Percentiles rank a stretch among this genome's conserved stretches.
These are phyloP conservation scores for Mus caroli DNA, from an alignment of 2,797 vertebrate genomes.

Conservation along the genomic window DNA sequence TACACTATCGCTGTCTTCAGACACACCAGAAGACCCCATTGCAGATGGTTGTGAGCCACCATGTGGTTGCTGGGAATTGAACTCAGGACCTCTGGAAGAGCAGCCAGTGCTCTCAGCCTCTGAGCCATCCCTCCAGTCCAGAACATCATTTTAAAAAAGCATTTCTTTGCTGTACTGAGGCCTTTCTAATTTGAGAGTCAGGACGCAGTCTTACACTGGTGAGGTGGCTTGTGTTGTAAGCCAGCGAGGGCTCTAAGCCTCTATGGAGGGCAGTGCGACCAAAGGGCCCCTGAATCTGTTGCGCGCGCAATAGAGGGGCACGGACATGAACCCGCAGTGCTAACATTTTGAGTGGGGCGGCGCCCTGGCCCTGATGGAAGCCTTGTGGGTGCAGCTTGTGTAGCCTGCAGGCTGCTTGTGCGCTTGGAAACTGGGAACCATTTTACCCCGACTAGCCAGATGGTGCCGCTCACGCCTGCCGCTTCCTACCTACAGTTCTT, in stretches of 20 bases:
- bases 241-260: not conserved
- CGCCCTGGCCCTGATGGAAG: not conserved
- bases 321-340: fast-evolving
- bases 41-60: too few relatives aligned
- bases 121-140: too few relatives aligned
- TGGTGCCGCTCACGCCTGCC: not conserved
- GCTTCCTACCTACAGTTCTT: not conserved
- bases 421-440: not conserved
- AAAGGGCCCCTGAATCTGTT: not conserved
- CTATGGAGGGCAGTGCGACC: not conserved
- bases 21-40: too few relatives aligned
- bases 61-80: too few relatives aligned
- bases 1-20: too few relatives aligned
- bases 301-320: too few relatives aligned
- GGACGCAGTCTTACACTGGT: not conserved
- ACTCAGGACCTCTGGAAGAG: too few relatives aligned
- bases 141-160: too few relatives aligned
- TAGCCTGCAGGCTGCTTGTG: not conserved
- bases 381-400: not conserved
- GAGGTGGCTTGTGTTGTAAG: not conserved
- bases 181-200: not conserved
- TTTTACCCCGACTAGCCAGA: not conserved
- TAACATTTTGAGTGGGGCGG: not conserved
- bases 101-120: too few relatives aligned
- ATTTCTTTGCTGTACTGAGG: slow-evolving; percentile 28